Base-by-base conservation (phyloP, 2,113 vertebrate genomes). In the Vicugna pacos region DNA sequence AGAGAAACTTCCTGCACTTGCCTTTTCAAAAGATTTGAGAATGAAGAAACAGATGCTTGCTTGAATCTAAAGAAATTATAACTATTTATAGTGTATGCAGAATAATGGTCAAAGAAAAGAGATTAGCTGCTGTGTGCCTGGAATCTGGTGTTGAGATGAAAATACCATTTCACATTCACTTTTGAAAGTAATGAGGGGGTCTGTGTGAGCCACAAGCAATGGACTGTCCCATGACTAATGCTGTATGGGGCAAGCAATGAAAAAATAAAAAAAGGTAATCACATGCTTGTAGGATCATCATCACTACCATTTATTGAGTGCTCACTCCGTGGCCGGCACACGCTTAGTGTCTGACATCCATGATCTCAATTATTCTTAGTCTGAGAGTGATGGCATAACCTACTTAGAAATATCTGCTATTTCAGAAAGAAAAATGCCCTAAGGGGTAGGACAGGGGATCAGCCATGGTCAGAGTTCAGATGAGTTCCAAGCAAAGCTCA, bases 51-150 rank as follows among this genome's bases (percentile, higher is more conserved):
- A 69, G 42, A 89, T 26, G 35, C 3, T 35, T 48, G n/a, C 50
- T 89, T 91, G 28, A 24, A 90, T 89, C 83, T 95, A 73, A 82
- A 86, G 67, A 83, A 90, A 79, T 83, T 46, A 81, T 46, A 89
- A 90, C 54, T 15, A 70, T 77, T 52, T 84, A 64, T 22, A 65
- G n/a, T 60, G 6, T 42, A 48, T 35, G 14, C n/a, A 75, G 83
- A 91, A 42, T 42, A 42, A 42, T 42, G 46, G 4, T 28, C 28
- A 91, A 87, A 81, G 48, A 86, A 35, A 67, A 88, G 58, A 95
- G 54, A 85, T 88, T 64, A 52, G 48, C 10, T 54, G 32, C 32
- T 54, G 26, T 50, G 11, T 70, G 30, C 20, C 64, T 77, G 30
- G 35, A 92, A 89, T 92, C 56, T 56, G 26, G 1, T 42, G 5